phyloP scores from a whole-genome alignment of 2,113 vertebrate genomes.

The Falco punctatus region DNA sequence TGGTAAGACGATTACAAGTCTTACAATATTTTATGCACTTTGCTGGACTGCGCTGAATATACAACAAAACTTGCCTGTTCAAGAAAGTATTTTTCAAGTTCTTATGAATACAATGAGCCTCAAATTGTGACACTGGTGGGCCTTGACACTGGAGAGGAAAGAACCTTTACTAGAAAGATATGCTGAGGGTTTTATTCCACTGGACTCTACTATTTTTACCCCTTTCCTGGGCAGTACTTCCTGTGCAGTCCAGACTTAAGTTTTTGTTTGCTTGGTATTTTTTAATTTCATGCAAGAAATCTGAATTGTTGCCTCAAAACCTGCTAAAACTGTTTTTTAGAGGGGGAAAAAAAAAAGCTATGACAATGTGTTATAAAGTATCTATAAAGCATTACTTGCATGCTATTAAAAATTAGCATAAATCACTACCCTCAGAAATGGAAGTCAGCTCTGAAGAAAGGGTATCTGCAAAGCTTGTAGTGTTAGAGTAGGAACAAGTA shows the following conservation, averaged over 20 bases:
- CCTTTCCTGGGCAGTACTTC: not conserved
- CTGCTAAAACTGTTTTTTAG: not conserved
- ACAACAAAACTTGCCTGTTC: not conserved
- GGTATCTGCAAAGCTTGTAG: not conserved
- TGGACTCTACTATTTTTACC: not conserved
- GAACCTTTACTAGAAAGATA: not conserved
- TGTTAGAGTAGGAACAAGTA: not conserved
- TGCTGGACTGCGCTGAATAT: not conserved
- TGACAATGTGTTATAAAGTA: not conserved
- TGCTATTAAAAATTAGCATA: not conserved
- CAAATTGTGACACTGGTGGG: not conserved
- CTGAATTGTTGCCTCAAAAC: not conserved
- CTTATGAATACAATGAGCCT: not conserved
- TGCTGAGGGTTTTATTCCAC: not conserved
- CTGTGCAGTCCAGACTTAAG: not conserved
- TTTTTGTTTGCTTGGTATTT: not conserved
- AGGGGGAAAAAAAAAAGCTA: not conserved
- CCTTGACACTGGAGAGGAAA: not conserved
- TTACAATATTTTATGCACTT: not conserved
- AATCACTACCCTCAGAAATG: not conserved
- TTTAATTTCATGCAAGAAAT: not conserved
- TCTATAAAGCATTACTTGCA: not conserved
- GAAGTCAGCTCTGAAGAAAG: not conserved
- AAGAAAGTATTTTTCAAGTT: not conserved
- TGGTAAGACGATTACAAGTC: accelerated